Conservation (phyloP, 2,113 vertebrate species). For the Solea solea region DNA sequence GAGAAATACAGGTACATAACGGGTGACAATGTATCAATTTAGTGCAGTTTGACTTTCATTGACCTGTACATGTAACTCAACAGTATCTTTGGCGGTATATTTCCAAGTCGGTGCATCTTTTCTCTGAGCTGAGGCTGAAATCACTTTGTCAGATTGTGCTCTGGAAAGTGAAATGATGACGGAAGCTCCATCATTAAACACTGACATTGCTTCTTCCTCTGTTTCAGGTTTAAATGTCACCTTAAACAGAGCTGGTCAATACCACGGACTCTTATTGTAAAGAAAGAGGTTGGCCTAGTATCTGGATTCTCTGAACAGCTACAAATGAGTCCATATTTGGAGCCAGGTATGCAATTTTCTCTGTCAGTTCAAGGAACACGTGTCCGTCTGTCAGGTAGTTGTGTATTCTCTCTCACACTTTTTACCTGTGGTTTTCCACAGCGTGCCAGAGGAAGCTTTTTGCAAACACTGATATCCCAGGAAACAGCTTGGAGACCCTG, state of each 20-base stretch:
- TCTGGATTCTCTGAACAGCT: slow-evolving; percentile 65
- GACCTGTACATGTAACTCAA: too few species aligned
- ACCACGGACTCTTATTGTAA: slow-evolving; percentile 29
- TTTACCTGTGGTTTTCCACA: slow-evolving; percentile 3
- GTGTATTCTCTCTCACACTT: not conserved
- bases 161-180: not conserved
- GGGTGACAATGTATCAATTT: not conserved
- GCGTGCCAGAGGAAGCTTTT: slow-evolving; percentile 55
- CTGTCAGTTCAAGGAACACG: too few species aligned
- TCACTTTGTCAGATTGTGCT: too few species aligned
- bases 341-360: slow-evolving; percentile 19
- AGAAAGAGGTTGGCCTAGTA: not conserved
- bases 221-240: slow-evolving; percentile 63
- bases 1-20: slow-evolving; percentile 8
- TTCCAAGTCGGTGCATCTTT: not conserved
- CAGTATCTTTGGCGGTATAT: too few species aligned
- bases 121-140: not conserved
- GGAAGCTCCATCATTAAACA: not conserved
- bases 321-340: not conserved
- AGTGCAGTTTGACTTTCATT: too few species aligned
- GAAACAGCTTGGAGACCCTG: not conserved
- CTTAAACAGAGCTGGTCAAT: slow-evolving; percentile 66
- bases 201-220: not conserved
- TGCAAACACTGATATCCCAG: slow-evolving; percentile 35
- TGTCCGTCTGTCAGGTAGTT: too few species aligned